phyloP scores from a whole-genome alignment of 37 sponge, comb jelly and placozoan genomes.

The Ianthella basta region DNA sequence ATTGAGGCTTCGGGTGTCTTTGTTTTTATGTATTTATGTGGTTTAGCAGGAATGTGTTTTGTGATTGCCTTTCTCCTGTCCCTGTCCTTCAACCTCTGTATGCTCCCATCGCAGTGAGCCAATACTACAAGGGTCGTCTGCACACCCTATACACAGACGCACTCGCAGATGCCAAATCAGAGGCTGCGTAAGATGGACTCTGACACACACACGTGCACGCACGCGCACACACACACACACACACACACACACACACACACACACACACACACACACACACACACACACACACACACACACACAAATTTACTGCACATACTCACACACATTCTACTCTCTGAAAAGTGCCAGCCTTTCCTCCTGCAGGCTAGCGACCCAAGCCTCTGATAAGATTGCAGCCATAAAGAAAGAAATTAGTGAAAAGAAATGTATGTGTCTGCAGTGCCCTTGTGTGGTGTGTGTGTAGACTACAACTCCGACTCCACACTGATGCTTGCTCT shows the following conservation, averaged over 20 bases:
- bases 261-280: too few species aligned
- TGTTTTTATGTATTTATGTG: too few species aligned
- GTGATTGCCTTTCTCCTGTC: too few species aligned
- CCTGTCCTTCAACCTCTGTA: background rate
- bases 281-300: too few species aligned
- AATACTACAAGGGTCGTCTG: background rate
- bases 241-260: background rate
- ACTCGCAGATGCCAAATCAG: conserved; percentile 70
- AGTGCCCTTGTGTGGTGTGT: too few species aligned
- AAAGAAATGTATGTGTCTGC: background rate
- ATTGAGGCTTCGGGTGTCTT: too few species aligned
- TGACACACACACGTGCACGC: background rate
- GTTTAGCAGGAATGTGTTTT: too few species aligned
- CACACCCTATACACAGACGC: conserved; percentile 62
- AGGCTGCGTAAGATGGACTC: conserved; percentile 48
- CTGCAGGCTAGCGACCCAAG: conserved; percentile 55
- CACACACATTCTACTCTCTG: too few species aligned
- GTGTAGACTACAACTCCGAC: too few species aligned
- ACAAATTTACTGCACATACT: too few species aligned
- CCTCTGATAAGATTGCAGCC: conserved; percentile 64
- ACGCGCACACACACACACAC: background rate
- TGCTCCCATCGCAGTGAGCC: conserved; percentile 16
- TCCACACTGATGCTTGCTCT: too few species aligned
- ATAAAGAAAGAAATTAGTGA: conserved; percentile 52
- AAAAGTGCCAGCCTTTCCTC: background rate